A percentile compares a stretch with the other conserved stretches of the same genome.
Conservation (phyloP, 1,140 invertebrate species). For the Drosophila watanabei region DNA sequence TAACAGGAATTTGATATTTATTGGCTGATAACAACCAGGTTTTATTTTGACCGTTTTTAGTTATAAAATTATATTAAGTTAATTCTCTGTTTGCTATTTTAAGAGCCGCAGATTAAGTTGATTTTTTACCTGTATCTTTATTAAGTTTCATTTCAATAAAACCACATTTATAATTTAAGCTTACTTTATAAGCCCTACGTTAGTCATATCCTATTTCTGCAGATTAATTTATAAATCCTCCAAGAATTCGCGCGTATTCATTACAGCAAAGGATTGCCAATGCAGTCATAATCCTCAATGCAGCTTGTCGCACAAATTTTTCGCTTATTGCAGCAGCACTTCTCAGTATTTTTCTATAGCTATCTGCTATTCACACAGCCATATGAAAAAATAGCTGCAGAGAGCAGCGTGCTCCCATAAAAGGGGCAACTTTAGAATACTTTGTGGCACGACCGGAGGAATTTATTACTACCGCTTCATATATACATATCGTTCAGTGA, state of each 20-base stretch:
- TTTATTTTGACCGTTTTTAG: neutral
- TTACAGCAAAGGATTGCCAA: neutral
- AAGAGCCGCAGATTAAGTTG: neutral
- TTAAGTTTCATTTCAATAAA: neutral
- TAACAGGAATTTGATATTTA: neutral
- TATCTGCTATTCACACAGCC: slow-evolving; percentile 3
- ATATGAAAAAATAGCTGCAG: neutral
- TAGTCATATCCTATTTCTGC: neutral
- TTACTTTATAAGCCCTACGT: neutral
- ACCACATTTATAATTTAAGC: neutral
- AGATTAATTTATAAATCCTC: neutral
- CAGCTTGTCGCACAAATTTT: slow-evolving; percentile 18
- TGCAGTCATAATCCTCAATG: neutral
- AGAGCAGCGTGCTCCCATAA: neutral
- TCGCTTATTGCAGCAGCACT: slow-evolving; percentile 25
- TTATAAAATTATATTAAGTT: neutral
- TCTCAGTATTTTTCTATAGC: slow-evolving; percentile 13
- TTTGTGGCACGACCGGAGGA: slow-evolving; percentile 51
- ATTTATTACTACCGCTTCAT: slow-evolving; percentile 70
- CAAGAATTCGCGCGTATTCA: neutral
- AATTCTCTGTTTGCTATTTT: neutral
- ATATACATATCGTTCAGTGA: slow-evolving; percentile 68
- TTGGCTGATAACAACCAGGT: neutral
- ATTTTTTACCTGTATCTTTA: neutral
- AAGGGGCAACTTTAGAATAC: slow-evolving; percentile 50